Conservation (phyloP, 2,113 vertebrate genomes). For the Microtus montanus region DNA sequence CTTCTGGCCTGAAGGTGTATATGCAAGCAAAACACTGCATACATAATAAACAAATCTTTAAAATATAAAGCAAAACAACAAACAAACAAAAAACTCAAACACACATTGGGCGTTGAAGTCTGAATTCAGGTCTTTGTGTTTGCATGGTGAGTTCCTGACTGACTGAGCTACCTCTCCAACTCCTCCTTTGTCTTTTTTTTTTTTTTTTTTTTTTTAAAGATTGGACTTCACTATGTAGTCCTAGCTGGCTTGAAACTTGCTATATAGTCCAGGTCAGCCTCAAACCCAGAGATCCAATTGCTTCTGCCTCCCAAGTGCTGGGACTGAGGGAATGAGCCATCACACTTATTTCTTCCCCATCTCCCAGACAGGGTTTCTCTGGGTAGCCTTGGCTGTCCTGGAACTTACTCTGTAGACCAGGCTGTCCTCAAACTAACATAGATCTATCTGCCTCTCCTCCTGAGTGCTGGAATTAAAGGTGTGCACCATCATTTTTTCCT, state of each 20-base stretch:
- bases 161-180: neutral
- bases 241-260: neutral
- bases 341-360: too few relatives aligned
- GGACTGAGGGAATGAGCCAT: neutral
- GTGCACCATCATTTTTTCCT: neutral
- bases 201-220: neutral
- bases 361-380: neutral
- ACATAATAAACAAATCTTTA: too few relatives aligned
- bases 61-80: too few relatives aligned
- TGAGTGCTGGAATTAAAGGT: neutral
- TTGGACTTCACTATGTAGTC: neutral
- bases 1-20: too few relatives aligned
- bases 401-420: too few relatives aligned
- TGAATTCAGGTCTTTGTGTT: neutral
- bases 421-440: too few relatives aligned
- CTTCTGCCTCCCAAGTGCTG: neutral
- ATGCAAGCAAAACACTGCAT: too few relatives aligned
- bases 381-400: neutral
- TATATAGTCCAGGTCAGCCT: neutral
- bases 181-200: neutral
- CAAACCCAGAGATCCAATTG: neutral
- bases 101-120: neutral
- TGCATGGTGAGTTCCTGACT: neutral
- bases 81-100: neutral
- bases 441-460: neutral